Evolutionary conservation across 2,888 invertebrate genomes (phyloP), one percentile per base, ranked within the genome.

Genomic region (Cerceris ruficornis): DNA sequence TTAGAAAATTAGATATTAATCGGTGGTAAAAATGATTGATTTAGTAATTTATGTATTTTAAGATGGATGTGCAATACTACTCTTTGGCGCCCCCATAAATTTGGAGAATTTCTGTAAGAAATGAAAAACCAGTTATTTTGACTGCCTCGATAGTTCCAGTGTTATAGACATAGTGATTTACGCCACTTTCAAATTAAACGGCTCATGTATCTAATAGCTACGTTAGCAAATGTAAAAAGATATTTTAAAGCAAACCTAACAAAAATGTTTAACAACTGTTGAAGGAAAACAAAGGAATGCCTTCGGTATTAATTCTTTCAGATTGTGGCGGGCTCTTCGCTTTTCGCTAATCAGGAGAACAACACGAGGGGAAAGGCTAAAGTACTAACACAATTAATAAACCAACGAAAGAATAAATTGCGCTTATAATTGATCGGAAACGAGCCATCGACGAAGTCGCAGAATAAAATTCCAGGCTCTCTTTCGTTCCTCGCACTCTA

Each of bases 241-340:
- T 8, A 46, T 28, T 11, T 46, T 5, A 46, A 11, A 11, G 13
- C 13, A 8, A 13, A 46, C 5, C 9, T n/a, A 52, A 0, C 9
- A 7, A 1, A 6, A 52, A 2, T 5, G 5, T 13, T 11, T 7
- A 55, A 55, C 7, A 11, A 7, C 0, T 7, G 8, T 17, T 55
- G 8, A 62, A 75, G 61, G 42, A 39, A 41, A 68, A 60, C 71
- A 73, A 81, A 75, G 73, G 87, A 86, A 85, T 83, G 87, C 88
- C 86, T 83, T 81, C 84, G 88, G 89, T 86, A 81, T 86, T 88
- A 80, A 89, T 90, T 90, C 88, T 91, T 91, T 89, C 91, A 91
- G 91, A 88, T 91, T 91, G 90, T 90, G 90, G 88, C 81, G 91
- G 91, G 89, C 87, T 87, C 87, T 83, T 82, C 75, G 58, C 79